Evolutionary conservation across 2,113 vertebrate species (phyloP), one percentile per base, ranked within the genome.

Genomic region (Oreotragus oreotragus): DNA sequence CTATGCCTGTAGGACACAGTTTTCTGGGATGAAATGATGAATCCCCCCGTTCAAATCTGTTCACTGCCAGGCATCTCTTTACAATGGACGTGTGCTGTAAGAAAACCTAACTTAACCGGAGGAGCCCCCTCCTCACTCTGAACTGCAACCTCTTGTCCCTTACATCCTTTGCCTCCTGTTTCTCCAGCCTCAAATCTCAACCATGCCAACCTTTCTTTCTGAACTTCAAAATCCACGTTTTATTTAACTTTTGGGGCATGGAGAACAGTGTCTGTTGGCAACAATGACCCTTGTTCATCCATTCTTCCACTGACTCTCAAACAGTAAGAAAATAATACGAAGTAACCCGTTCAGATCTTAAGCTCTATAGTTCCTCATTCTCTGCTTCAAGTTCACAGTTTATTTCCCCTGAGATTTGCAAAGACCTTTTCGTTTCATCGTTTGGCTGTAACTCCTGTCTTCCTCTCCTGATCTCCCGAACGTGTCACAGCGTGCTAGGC

Each of bases 401-500:
- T 64, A 25, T 30, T 51, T 88, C 14, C 66, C 43, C 83, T 23
- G 27, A 21, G 60, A 77, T 60, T 49, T 77, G 33, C 64, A 39
- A 3, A 64, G 43, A 62, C 2, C 5, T 45, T 80, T 84, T 60
- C n/a, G 28, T 70, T 45, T 73, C 25, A 7, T 6, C 25, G 2
- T 49, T 73, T 60, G 64, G 16, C 45, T 49, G 7, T 3, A 9
- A 30, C 66, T 57, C 90, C 15, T 1, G 1, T 5, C 19, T 13
- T 30, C 79, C 39, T 86, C 36, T 36, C 2, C 33, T 57, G 3
- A 70, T 3, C 23, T 17, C 45, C 33, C 7, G 1, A 0, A 2
- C 0, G 1, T 33, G 39, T 33, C 14, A 33, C 27, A 3, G 6
- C 3, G 0, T 5, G 39, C 47, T 5, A 45, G 43, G 33, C 0